Percentiles rank a stretch among this genome's conserved stretches.
Evolutionary conservation across 2,113 vertebrate species (phyloP).

Genomic region (Phaethon lepturus): DNA sequence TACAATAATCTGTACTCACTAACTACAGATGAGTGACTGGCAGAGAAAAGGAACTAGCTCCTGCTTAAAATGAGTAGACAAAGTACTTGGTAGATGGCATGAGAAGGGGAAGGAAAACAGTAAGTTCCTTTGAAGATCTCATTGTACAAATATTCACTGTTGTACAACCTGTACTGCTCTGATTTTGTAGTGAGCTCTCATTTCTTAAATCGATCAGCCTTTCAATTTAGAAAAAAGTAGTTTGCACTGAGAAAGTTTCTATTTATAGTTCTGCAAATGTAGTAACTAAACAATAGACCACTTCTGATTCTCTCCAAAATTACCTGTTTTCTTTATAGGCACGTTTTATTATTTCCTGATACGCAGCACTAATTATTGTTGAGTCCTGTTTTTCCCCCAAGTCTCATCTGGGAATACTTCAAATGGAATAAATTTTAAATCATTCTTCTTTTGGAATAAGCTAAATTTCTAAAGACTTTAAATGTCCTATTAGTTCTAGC

Average conservation of each 20-base stretch:
- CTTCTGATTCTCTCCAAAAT: not conserved
- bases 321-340: not conserved
- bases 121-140: not conserved
- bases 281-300: not conserved
- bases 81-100: not conserved
- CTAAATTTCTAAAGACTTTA: not conserved
- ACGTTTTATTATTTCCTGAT: not conserved
- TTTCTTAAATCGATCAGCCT: not conserved
- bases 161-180: not conserved
- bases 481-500: not conserved
- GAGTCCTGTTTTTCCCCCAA: not conserved
- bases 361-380: not conserved
- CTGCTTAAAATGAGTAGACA: not conserved
- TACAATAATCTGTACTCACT: not conserved
- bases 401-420: not conserved
- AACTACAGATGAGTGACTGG: not conserved
- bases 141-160: not conserved
- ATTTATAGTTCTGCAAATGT: not conserved
- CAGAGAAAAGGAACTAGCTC: not conserved
- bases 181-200: not conserved
- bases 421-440: not conserved
- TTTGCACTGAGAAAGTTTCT: not conserved
- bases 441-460: not conserved
- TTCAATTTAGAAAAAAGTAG: not conserved
- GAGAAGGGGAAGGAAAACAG: not conserved